phyloP scores from a whole-genome alignment of 2,797 vertebrate species.

The Columba guinea region DNA sequence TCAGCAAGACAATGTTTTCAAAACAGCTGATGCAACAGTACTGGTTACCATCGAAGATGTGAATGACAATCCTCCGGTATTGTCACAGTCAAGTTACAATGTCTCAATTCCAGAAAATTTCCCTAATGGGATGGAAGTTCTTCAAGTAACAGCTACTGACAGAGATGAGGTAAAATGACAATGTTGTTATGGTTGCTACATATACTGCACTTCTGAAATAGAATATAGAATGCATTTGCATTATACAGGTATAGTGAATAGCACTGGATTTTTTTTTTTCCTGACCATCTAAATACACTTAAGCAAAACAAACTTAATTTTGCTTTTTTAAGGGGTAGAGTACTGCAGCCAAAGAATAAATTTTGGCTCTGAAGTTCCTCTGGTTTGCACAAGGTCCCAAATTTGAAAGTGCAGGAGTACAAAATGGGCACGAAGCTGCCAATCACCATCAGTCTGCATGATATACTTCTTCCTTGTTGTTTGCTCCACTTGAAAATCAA shows the following conservation, averaged over 20 bases:
- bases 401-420: neutral
- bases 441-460: neutral
- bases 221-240: neutral
- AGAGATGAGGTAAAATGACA: conserved; percentile 74
- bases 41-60: conserved; percentile 74
- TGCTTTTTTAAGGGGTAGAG: neutral
- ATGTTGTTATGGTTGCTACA: neutral
- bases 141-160: conserved; percentile 74
- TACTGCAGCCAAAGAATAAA: neutral
- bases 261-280: neutral
- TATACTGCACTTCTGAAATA: neutral
- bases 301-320: neutral
- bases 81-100: conserved; percentile 68
- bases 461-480: neutral
- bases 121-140: conserved; percentile 60
- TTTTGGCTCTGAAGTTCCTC: neutral
- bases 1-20: conserved; percentile 75
- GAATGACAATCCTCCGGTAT: conserved; percentile 76
- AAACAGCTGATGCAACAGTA: conserved; percentile 74
- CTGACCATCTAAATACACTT: neutral
- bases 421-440: neutral
- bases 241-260: neutral
- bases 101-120: conserved; percentile 76
- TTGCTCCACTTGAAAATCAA: neutral
- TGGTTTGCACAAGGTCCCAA: neutral